These are phyloP conservation scores for Phalera bucephala DNA, from an alignment of 2,888 invertebrate genomes.

Conservation along the genomic window DNA sequence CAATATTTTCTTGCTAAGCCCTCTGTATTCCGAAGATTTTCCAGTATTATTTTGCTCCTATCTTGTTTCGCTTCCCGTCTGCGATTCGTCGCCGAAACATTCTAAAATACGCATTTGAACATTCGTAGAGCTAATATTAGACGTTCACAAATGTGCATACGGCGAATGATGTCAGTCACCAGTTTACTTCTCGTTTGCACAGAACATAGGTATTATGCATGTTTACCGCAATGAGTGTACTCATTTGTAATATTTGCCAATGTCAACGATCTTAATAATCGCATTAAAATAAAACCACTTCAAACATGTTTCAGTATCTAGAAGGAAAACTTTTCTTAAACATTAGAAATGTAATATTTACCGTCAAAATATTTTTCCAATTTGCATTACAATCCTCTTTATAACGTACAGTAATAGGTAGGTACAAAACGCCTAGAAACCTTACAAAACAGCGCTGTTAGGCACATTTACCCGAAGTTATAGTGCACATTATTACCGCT, in stretches of 20 bases:
- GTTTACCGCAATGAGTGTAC: neutral
- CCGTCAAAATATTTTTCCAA: too few relatives aligned
- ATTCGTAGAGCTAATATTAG: constrained; percentile 52
- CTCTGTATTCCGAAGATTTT: constrained; percentile 3
- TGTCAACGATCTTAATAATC: too few relatives aligned
- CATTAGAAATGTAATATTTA: too few relatives aligned
- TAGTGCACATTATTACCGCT: too few relatives aligned
- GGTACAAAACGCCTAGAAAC: too few relatives aligned
- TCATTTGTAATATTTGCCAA: neutral
- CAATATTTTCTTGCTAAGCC: neutral
- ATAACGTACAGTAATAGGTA: too few relatives aligned
- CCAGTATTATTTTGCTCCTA: constrained; percentile 12
- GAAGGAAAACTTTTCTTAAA: too few relatives aligned
- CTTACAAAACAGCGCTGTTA: too few relatives aligned
- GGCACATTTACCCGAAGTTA: too few relatives aligned
- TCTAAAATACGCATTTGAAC: constrained; percentile 45
- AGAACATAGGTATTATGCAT: neutral
- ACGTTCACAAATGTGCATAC: constrained; percentile 44
- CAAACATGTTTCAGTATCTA: too few relatives aligned
- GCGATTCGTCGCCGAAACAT: constrained; percentile 40
- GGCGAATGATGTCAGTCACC: constrained; percentile 48
- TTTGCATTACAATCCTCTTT: too few relatives aligned
- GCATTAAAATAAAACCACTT: too few relatives aligned
- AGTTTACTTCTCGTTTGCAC: constrained; percentile 12
- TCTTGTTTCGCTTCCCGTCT: constrained; percentile 26